Conservation (phyloP, 2,113 vertebrate genomes). For the Gnathonemus longibarbis region DNA sequence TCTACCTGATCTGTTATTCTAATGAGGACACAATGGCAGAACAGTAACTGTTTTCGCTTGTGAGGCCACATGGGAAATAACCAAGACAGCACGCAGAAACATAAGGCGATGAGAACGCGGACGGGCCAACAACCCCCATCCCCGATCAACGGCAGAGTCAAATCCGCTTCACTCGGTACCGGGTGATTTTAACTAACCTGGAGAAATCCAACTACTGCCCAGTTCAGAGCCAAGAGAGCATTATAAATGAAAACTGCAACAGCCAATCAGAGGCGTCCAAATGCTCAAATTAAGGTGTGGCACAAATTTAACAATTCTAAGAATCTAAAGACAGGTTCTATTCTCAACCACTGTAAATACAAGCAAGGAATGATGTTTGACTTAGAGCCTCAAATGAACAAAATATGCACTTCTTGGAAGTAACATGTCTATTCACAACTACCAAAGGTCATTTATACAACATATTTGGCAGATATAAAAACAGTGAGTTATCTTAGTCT, state of each 20-base stretch:
- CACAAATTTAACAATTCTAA: neutral
- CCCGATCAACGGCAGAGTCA: neutral
- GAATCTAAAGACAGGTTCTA: neutral
- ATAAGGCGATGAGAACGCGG: neutral
- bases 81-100: neutral
- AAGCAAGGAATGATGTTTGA: neutral
- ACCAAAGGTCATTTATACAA: neutral
- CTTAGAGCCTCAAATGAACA: neutral
- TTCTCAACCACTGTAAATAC: neutral
- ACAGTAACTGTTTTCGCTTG: neutral
- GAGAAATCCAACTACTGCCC: neutral
- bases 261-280: neutral
- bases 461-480: neutral
- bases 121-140: neutral
- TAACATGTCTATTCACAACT: neutral
- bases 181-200: neutral
- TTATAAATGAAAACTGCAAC: neutral
- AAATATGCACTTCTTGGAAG: neutral
- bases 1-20: neutral
- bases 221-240: neutral
- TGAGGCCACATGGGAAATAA: neutral
- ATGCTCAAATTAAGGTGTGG: neutral
- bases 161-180: neutral
- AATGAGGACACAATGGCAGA: neutral
- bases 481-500: neutral